phyloP scores from a whole-genome alignment of 2,113 vertebrate genomes.

The Petroica traversi region DNA sequence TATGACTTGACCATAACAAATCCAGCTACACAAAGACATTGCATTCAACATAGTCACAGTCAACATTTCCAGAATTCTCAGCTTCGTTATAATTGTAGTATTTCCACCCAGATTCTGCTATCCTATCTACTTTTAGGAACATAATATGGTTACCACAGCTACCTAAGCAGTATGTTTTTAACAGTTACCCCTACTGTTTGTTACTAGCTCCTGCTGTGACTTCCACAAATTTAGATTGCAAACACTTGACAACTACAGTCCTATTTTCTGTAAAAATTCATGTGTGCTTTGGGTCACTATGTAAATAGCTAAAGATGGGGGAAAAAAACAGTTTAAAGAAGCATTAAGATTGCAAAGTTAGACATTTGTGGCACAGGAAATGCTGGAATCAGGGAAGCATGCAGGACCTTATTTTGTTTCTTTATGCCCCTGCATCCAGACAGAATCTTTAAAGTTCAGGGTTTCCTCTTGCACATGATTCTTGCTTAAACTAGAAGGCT shows the following conservation, averaged over 20 bases:
- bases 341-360: not conserved
- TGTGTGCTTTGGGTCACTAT: not conserved
- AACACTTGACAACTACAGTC: not conserved
- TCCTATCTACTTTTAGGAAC: not conserved
- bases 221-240: slow-evolving; percentile 8
- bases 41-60: not conserved
- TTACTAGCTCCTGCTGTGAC: slow-evolving; percentile 33
- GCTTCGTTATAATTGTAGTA: not conserved
- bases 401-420: not conserved
- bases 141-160: slow-evolving; percentile 38
- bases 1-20: not conserved
- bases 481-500: not conserved
- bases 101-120: not conserved
- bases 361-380: not conserved
- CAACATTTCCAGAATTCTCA: not conserved
- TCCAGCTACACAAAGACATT: not conserved
- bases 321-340: not conserved
- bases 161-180: slow-evolving; percentile 29
- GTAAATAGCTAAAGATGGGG: not conserved
- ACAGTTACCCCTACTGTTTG: slow-evolving; percentile 29
- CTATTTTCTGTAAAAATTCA: not conserved
- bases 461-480: not conserved
- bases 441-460: not conserved
- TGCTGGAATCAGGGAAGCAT: not conserved
- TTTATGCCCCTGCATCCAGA: not conserved